phyloP scores from a whole-genome alignment of 2,888 invertebrate genomes.

The Epiblema foenella region DNA sequence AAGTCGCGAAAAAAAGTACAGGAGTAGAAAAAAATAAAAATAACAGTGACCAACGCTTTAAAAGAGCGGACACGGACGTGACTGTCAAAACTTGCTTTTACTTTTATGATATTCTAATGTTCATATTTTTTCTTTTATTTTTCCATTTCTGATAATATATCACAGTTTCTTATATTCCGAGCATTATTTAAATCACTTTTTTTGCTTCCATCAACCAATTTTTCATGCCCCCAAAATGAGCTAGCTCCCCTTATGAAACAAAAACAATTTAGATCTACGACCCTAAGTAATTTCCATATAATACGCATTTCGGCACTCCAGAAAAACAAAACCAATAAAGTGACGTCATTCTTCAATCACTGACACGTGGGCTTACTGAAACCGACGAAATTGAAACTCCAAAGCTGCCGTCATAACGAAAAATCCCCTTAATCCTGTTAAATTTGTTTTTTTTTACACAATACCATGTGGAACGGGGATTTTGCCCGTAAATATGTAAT shows the following conservation, averaged over 20 bases:
- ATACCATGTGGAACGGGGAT: conserved; percentile 3
- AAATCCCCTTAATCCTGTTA: conserved; percentile 17
- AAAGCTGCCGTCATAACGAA: conserved; percentile 24
- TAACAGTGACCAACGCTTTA: no score
- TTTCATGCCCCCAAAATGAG: conserved; percentile 19
- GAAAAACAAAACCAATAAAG: conserved; percentile 30
- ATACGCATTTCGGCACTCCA: conserved; percentile 16
- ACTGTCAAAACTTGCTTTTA: no score
- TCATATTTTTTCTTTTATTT: no score
- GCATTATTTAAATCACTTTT: conserved; percentile 15
- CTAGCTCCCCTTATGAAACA: conserved; percentile 23
- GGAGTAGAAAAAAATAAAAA: no score
- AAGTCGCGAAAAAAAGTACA: no score
- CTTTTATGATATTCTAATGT: no score
- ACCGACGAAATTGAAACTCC: conserved; percentile 16
- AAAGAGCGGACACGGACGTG: no score
- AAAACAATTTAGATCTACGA: conserved; percentile 29
- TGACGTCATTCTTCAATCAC: conserved; percentile 30
- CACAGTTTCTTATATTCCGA: background rate
- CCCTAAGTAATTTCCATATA: conserved; percentile 23
- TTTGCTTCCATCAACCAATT: conserved; percentile 14
- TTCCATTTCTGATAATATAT: no score
- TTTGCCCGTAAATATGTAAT: conserved; percentile 17
- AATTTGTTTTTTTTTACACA: conserved; percentile 12
- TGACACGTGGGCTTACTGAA: conserved; percentile 19